phyloP scores from a whole-genome alignment of 1,140 invertebrate genomes.

The Drosophila littoralis region DNA sequence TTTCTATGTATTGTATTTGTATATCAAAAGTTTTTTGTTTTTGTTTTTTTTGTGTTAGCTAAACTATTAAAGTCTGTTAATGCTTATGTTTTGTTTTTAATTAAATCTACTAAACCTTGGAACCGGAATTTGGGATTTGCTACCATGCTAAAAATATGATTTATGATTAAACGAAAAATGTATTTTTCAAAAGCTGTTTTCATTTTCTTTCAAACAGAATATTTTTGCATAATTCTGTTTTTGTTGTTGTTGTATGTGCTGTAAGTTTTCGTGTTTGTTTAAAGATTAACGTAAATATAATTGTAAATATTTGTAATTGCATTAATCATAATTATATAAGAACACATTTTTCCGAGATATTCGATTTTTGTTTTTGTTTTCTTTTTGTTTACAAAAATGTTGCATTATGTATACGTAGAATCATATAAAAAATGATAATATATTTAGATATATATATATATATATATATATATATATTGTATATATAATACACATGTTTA shows the following conservation, averaged over 20 bases:
- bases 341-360: slow-evolving; percentile 82
- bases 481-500: slow-evolving; percentile 80
- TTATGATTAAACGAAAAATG: slow-evolving; percentile 50
- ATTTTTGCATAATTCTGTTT: slow-evolving; percentile 27
- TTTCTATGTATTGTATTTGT: slow-evolving; percentile 37
- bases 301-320: slow-evolving; percentile 75
- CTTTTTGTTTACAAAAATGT: slow-evolving; percentile 56
- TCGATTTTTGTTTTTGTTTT: slow-evolving; percentile 70
- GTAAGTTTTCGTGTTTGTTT: slow-evolving; percentile 45
- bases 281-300: slow-evolving; percentile 62
- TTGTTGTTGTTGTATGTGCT: slow-evolving; percentile 38
- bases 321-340: slow-evolving; percentile 79
- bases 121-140: slow-evolving; percentile 77
- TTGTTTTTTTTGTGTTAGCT: slow-evolving; percentile 30
- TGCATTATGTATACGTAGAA: slow-evolving; percentile 34
- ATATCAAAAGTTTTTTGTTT: slow-evolving; percentile 41
- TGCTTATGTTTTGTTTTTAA: slow-evolving; percentile 38
- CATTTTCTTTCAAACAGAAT: slow-evolving; percentile 18
- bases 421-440: slow-evolving; percentile 59
- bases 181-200: slow-evolving; percentile 37
- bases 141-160: slow-evolving; percentile 53
- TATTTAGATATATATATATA: slow-evolving; percentile 53
- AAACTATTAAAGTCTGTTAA: slow-evolving; percentile 57
- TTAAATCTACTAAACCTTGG: slow-evolving; percentile 77
- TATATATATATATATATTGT: slow-evolving; percentile 62